Base-by-base conservation (phyloP, 2,113 vertebrate species). In the Oreocharis arfaki region DNA sequence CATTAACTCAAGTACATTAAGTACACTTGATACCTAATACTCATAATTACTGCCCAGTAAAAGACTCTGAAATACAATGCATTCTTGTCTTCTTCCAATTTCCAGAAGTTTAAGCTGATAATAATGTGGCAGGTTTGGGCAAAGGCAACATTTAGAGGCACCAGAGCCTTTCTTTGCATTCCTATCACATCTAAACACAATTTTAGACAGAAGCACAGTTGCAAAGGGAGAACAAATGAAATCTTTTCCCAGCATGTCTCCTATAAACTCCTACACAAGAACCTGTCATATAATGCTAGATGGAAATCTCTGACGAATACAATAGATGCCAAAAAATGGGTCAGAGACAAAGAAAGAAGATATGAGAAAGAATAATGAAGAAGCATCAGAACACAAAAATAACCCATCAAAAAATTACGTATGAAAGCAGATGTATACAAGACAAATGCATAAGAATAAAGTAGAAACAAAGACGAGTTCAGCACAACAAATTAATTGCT, bases 141-240 rank as follows among this genome's bases (percentile, higher is more conserved):
- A 89, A 4, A 82, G 65, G 21, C 30, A 91, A 76, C 30, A 46
- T 76, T 68, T 23, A 83, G 70, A 89, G 37, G 57, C 49, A 94
- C 27, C 57, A 53, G 73, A 87, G 74, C 65, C 61, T 83, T 90
- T 78, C 37, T 85, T 71, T 85, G 41, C 53, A 73, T 82, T 89
- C n/a, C 24, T 68, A 44, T 49, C 56, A 82, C 27, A 79, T 89
- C 87, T 82, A 42, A 89, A 75, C 33, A 82, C 33, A 41, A 69
- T 83, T 94, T 91, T 50, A 73, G 61, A 73, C 53, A 76, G 7
- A 46, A 69, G 46, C 49, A 89, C 13, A 61, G 65, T 61, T 83
- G 50, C 32, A 87, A 93, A 88, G 47, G 64, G 28, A 84, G 55
- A 89, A 91, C 32, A 79, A 94, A 91, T 73, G 47, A 91, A 93